Evolutionary conservation across 2,113 vertebrate species (phyloP).

Genomic region (Bufo bufo): DNA sequence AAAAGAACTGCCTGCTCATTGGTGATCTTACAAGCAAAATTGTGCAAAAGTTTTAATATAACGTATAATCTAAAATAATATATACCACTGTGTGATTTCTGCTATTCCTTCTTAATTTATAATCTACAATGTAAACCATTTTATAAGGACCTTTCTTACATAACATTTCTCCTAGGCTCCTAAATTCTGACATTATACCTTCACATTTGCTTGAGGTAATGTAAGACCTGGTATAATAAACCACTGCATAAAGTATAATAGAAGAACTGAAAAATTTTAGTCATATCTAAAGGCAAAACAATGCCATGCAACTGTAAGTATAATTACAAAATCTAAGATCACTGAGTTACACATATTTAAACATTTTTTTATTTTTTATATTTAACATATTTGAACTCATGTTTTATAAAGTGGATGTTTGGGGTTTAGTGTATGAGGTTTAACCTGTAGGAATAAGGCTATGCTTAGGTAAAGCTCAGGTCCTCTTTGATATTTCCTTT

Average conservation of each 20-base stretch:
- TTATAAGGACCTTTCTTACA: background rate
- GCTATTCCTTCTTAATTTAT: background rate
- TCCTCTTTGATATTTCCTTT: no score
- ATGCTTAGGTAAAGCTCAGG: no score
- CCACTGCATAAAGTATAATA: background rate
- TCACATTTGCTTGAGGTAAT: background rate
- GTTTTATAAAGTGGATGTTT: no score
- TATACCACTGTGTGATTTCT: background rate
- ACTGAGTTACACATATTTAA: no score
- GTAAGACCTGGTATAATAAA: background rate
- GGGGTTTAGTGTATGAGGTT: no score
- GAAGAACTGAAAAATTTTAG: no score
- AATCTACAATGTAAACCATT: background rate
- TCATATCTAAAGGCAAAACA: no score
- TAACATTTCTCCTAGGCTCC: background rate
- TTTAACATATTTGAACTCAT: no score
- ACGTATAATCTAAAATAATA: background rate
- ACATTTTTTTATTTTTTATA: no score
- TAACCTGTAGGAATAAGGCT: no score
- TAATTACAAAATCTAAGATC: no score
- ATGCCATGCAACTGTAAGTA: no score
- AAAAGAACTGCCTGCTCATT: background rate
- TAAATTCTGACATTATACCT: background rate
- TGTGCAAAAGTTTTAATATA: background rate
- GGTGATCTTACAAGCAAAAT: background rate